Evolutionary conservation across 2,797 vertebrate genomes (phyloP), one percentile per base, ranked within the genome.

Genomic region (Nasua narica): DNA sequence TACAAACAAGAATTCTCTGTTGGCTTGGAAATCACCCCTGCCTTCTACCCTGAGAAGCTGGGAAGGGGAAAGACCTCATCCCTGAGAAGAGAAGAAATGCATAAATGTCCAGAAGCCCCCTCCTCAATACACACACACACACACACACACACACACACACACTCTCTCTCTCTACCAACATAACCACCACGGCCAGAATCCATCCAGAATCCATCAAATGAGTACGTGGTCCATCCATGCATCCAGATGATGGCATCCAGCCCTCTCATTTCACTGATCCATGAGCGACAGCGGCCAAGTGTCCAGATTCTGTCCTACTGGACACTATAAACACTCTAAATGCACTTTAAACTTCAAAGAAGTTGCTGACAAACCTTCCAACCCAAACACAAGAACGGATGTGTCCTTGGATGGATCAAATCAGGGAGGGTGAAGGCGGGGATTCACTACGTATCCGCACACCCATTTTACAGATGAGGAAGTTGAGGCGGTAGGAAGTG

Each of bases 81-180:
- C 54, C 46, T 69, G 56, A 8, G 88, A 94, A 86, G n/a, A 90
- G 27, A 46, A 87, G 37, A 94, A 87, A 87, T 69, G 8, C 23
- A 56, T 7, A 16, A 35, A 37, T 37, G 2, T 12, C 69, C 46
- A 62, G 46, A 72, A 81, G 9, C 54, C 46, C 46, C 16, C 29
- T 48, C n/a, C 97, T 87, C 97, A 96, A 84, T 72, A 79, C 54
- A 48, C 78, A 40, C 62, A 92, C 46, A 69, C 60, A 58, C n/a
- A 54, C 52, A 43, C 43, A 43, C 21, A 19, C 14, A 92, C 46
- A 69, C 60, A 58, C n/a, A 54, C 52, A 43, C 43, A 43, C 21
- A n/a, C n/a, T n/a, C n/a, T n/a, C n/a, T n/a, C n/a, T n/a, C n/a
- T 11, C 14, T 37, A 84, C 27, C 40, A 52, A 43, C 54, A 56